Evolutionary conservation across 1,140 invertebrate species (phyloP).

Genomic region (Apis mellifera): DNA sequence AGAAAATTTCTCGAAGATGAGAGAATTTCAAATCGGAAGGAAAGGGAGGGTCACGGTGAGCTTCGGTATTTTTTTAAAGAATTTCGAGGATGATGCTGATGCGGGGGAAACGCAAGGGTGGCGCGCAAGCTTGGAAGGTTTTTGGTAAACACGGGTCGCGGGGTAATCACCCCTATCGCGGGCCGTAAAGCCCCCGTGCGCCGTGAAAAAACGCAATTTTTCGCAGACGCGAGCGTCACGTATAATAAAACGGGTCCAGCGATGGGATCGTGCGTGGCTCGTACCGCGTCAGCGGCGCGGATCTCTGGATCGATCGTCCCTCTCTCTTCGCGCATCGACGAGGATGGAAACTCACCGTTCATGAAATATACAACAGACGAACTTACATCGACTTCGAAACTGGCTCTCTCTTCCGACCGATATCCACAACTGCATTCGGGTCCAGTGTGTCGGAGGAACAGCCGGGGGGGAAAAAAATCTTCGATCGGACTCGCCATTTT

Average conservation of each 20-base stretch:
- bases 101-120: background rate
- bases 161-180: background rate
- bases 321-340: slow-evolving; percentile 7
- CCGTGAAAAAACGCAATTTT: slow-evolving; percentile 11
- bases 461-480: background rate
- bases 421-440: background rate
- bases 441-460: background rate
- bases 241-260: slow-evolving; percentile 27
- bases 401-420: background rate
- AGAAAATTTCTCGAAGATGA: too few species aligned
- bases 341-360: slow-evolving; percentile 50
- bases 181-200: background rate
- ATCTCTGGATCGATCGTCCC: background rate
- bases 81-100: too few species aligned
- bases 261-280: slow-evolving; percentile 26
- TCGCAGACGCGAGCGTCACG: slow-evolving; percentile 13
- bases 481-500: background rate
- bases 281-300: background rate
- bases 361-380: slow-evolving; percentile 54
- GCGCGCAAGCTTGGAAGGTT: too few species aligned
- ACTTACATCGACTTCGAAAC: slow-evolving; percentile 15
- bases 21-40: too few species aligned
- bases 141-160: background rate
- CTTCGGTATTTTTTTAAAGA: too few species aligned
- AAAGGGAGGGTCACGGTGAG: too few species aligned